A percentile compares a stretch with the other conserved stretches of the same genome.
Conservation (phyloP, 2,888 invertebrate species). For the Homarus gammarus region DNA sequence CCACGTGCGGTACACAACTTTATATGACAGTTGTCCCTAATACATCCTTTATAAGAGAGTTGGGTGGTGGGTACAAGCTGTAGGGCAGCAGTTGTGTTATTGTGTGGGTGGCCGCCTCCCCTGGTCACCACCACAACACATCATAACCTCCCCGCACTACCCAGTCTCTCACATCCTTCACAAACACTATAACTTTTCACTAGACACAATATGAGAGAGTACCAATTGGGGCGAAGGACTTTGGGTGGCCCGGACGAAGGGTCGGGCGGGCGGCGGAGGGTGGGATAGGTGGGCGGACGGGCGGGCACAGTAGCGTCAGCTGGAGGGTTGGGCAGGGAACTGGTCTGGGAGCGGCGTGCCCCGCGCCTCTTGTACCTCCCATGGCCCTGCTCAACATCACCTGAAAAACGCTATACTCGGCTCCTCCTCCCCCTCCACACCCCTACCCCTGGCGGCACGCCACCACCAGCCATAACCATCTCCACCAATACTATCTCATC, state of each 20-base stretch:
- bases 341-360: conserved; percentile 10
- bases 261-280: background rate
- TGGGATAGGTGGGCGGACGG: background rate
- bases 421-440: conserved; percentile 17
- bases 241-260: background rate
- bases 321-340: conserved; percentile 39
- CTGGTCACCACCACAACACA: background rate
- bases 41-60: too few species aligned
- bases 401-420: conserved; percentile 45
- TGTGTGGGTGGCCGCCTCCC: too few species aligned
- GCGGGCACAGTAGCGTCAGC: conserved; percentile 19
- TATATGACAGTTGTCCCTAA: too few species aligned
- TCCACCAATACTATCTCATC: conserved; percentile 37
- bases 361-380: conserved; percentile 43
- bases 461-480: conserved; percentile 39
- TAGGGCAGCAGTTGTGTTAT: background rate
- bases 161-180: background rate
- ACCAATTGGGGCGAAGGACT: background rate
- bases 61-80: background rate
- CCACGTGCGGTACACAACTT: too few species aligned
- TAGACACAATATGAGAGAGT: background rate
- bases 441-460: conserved; percentile 34
- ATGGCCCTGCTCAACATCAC: conserved; percentile 32
- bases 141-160: conserved; percentile 11
- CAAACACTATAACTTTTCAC: conserved; percentile 2